Conservation (phyloP, 2,797 vertebrate genomes). For the Ibycter americanus region DNA sequence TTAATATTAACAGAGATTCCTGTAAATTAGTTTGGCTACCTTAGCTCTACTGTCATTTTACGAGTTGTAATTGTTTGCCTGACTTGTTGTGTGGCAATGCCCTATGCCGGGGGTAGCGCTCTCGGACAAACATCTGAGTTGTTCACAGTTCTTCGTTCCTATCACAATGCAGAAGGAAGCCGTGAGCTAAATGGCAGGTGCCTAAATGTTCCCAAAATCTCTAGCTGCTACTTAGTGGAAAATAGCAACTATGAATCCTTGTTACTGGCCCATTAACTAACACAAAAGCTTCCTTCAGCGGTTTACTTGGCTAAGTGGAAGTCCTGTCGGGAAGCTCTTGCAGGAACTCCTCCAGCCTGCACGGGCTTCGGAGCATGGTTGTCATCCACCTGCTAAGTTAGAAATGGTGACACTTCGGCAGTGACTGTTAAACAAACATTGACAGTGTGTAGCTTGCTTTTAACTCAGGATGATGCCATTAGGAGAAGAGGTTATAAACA, state of each 20-base stretch:
- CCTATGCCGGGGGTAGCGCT: fast-evolving
- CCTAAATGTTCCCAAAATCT: neutral
- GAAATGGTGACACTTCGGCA: neutral
- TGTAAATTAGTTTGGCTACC: neutral
- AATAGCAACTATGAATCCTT: neutral
- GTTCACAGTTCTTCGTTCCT: neutral
- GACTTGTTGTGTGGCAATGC: fast-evolving
- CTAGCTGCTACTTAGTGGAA: neutral
- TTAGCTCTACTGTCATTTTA: neutral
- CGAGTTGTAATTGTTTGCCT: neutral
- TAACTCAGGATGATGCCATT: neutral
- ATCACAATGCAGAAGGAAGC: neutral
- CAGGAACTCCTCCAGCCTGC: neutral
- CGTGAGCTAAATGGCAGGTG: neutral
- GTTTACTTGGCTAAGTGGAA: neutral
- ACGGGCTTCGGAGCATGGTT: neutral
- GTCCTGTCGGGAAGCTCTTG: neutral
- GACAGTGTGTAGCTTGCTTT: neutral
- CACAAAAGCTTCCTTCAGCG: neutral
- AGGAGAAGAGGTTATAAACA: conserved; percentile 36
- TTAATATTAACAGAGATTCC: neutral
- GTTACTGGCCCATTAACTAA: neutral
- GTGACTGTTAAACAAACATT: neutral
- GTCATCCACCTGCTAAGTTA: neutral
- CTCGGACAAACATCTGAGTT: neutral